Percentiles rank a stretch among this genome's conserved stretches.
Evolutionary conservation across 2,888 invertebrate genomes (phyloP).

Genomic region (Schrankia costaestrigalis): DNA sequence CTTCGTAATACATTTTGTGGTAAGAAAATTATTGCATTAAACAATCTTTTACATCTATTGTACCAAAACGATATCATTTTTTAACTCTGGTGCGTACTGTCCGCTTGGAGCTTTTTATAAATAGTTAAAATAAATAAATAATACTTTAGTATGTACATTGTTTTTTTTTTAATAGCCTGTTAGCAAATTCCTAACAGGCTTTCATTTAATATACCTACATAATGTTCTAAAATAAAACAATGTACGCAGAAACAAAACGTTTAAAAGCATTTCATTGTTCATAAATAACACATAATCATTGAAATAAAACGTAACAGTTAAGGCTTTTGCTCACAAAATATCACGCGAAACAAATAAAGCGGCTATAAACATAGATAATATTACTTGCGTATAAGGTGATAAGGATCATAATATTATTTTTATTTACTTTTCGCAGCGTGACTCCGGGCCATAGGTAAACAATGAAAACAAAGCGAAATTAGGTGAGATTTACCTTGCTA

Average conservation of each 20-base stretch:
- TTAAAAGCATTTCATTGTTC: conserved; percentile 17
- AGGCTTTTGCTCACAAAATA: conserved; percentile 26
- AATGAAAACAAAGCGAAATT: conserved; percentile 26
- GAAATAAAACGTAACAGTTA: conserved; percentile 23
- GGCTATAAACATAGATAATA: conserved; percentile 28
- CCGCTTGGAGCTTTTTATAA: too few relatives aligned
- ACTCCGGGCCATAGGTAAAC: conserved; percentile 25
- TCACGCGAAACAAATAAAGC: conserved; percentile 22
- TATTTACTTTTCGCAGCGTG: conserved; percentile 34
- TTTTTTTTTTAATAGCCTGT: too few relatives aligned
- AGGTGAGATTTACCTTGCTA: conserved; percentile 24
- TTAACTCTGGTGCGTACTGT: too few relatives aligned
- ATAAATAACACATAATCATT: conserved; percentile 25
- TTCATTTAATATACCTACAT: background rate
- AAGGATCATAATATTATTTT: conserved; percentile 40
- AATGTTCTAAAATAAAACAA: conserved; percentile 2
- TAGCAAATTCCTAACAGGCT: too few relatives aligned
- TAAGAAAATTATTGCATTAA: too few relatives aligned
- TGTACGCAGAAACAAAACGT: conserved; percentile 5
- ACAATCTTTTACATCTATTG: too few relatives aligned
- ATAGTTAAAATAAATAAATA: too few relatives aligned
- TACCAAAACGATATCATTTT: too few relatives aligned
- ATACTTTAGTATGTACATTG: too few relatives aligned
- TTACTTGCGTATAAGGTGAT: conserved; percentile 20
- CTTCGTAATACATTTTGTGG: too few relatives aligned